A percentile compares a stretch with the other conserved stretches of the same genome.
These are phyloP conservation scores for Psix sp. DNA, from an alignment of 1,140 invertebrate genomes.

Conservation along the genomic window DNA sequence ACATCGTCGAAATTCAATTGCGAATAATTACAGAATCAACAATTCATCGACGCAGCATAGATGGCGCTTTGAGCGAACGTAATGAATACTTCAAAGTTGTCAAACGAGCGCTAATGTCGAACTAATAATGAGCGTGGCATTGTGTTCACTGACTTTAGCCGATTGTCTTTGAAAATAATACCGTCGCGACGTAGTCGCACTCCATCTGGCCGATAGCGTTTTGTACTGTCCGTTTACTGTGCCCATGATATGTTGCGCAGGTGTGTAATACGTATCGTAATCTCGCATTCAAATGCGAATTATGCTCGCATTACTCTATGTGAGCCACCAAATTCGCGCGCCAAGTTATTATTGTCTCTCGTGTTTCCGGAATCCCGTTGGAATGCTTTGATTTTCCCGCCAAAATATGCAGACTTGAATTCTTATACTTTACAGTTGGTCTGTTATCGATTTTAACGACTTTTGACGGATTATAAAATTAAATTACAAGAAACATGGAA, in stretches of 20 bases:
- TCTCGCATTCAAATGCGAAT: slow-evolving; percentile 40
- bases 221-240: slow-evolving; percentile 21
- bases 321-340: slow-evolving; percentile 11
- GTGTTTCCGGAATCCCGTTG: not conserved
- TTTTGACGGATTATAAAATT: too few relatives aligned
- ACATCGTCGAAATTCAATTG: slow-evolving; percentile 20
- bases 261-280: slow-evolving; percentile 49
- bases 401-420: too few relatives aligned
- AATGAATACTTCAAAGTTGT: slow-evolving; percentile 38
- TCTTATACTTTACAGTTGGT: too few relatives aligned
- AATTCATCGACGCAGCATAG: slow-evolving; percentile 22
- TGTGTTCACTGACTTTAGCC: slow-evolving; percentile 28
- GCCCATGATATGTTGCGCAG: slow-evolving; percentile 42
- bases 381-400: not conserved
- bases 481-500: too few relatives aligned
- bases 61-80: slow-evolving; percentile 37
- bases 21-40: slow-evolving; percentile 24
- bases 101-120: slow-evolving; percentile 37
- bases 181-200: slow-evolving; percentile 37
- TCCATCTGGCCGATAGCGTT: slow-evolving; percentile 48
- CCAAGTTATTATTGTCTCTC: slow-evolving; percentile 10
- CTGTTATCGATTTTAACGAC: too few relatives aligned
- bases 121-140: slow-evolving; percentile 36
- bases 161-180: slow-evolving; percentile 54
- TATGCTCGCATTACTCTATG: slow-evolving; percentile 31